These are phyloP conservation scores for Cebuella pygmaea DNA, from an alignment of 2,797 vertebrate species.

Conservation along the genomic window DNA sequence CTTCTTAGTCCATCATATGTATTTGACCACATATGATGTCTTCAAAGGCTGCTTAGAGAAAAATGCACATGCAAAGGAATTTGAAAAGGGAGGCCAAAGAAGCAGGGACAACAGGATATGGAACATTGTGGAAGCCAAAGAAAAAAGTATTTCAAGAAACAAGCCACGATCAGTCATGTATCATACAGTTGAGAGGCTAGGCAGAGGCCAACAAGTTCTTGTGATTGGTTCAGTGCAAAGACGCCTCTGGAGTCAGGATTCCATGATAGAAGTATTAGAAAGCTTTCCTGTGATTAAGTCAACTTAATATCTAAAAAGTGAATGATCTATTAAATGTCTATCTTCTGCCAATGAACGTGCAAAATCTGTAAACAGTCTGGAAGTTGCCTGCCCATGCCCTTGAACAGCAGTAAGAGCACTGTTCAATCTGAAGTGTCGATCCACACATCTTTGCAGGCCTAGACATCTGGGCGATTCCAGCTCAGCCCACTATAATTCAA, in stretches of 20 bases:
- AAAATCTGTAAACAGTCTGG: background rate
- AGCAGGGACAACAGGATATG: background rate
- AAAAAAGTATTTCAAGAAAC: constrained; percentile 6
- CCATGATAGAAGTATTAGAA: background rate
- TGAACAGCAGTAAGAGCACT: background rate
- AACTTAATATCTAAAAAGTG: background rate
- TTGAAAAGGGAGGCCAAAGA: background rate
- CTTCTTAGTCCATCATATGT: background rate
- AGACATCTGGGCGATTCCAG: background rate
- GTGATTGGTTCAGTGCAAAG: background rate
- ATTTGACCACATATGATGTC: background rate
- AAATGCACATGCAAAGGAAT: background rate
- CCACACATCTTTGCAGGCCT: background rate
- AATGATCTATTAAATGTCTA: background rate
- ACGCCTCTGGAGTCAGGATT: background rate
- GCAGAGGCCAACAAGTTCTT: background rate
- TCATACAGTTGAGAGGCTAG: background rate
- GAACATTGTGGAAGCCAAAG: background rate
- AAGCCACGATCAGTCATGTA: background rate
- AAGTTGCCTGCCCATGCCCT: background rate
- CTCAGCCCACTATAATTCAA: background rate
- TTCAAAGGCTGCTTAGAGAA: background rate
- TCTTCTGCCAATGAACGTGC: background rate
- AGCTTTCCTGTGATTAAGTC: background rate
- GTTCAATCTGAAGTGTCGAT: background rate